A percentile compares a stretch with the other conserved stretches of the same genome.
Conservation (phyloP, 53 echinoderm and acorn worm genomes). For the Henricia sp. region DNA sequence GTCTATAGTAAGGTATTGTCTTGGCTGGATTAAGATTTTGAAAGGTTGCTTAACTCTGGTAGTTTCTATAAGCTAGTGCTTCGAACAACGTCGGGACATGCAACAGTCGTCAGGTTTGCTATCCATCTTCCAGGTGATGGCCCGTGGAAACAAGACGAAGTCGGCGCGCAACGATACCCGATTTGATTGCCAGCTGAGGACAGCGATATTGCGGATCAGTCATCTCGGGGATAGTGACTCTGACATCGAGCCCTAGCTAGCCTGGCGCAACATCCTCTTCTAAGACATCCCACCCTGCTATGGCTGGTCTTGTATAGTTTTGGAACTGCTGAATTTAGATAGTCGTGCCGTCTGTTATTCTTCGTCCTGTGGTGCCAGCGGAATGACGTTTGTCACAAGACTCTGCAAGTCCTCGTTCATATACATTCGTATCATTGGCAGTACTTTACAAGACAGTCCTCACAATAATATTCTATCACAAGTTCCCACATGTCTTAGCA, state of each 20-base stretch:
- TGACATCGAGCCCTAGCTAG: conserved; percentile 33
- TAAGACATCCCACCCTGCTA: too few species aligned
- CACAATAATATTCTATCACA: too few species aligned
- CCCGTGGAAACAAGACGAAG: conserved; percentile 12
- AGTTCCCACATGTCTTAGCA: too few species aligned
- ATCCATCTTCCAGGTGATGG: conserved; percentile 26
- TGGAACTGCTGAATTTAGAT: too few species aligned
- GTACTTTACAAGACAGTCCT: too few species aligned
- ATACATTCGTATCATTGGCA: too few species aligned
- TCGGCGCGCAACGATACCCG: conserved; percentile 33
- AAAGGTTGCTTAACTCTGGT: not conserved
- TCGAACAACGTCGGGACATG: not conserved
- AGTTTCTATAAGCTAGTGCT: not conserved
- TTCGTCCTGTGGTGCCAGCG: too few species aligned
- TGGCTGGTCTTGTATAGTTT: too few species aligned
- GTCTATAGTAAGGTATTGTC: not conserved
- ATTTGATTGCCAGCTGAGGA: conserved; percentile 55
- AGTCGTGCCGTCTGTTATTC: too few species aligned
- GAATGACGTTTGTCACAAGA: too few species aligned
- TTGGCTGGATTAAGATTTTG: not conserved
- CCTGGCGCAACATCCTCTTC: conserved; percentile 1
- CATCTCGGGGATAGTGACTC: conserved; percentile 43
- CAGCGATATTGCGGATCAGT: conserved; percentile 61
- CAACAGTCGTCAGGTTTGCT: conserved; percentile 6
- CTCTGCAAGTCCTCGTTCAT: too few species aligned